phyloP scores from a whole-genome alignment of 2,113 vertebrate genomes.

The Indicator maculatus region DNA sequence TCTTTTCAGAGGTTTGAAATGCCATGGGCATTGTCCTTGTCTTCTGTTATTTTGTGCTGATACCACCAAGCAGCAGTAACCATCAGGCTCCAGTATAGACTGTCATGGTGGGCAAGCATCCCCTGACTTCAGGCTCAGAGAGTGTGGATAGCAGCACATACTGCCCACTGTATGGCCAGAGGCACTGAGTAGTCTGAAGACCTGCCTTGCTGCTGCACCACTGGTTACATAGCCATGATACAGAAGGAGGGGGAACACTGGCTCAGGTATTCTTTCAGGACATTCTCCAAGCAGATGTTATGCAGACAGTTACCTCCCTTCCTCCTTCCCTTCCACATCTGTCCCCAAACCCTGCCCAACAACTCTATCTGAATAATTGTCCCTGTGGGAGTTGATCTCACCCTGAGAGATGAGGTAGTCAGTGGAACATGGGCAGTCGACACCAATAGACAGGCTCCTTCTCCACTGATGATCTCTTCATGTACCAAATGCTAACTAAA shows the following conservation, averaged over 20 bases:
- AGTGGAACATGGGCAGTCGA: not conserved
- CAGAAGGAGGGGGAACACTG: not conserved
- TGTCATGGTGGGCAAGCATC: fast-evolving
- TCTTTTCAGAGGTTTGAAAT: not conserved
- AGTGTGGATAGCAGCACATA: fast-evolving
- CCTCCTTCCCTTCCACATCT: not conserved
- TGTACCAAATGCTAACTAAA: fast-evolving
- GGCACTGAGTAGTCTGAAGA: fast-evolving
- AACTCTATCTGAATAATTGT: fast-evolving
- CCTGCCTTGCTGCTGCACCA: fast-evolving
- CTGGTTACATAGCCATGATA: not conserved
- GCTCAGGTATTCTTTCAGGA: not conserved
- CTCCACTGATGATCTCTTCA: not conserved
- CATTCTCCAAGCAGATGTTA: not conserved
- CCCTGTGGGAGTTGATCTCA: not conserved
- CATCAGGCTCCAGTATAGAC: fast-evolving
- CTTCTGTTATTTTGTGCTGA: not conserved
- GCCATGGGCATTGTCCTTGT: fast-evolving
- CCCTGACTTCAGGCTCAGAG: not conserved
- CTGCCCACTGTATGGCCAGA: fast-evolving
- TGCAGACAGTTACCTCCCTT: not conserved
- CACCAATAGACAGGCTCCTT: fast-evolving
- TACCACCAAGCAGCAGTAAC: no score
- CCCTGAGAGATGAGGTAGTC: not conserved
- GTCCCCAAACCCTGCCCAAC: not conserved